A percentile compares a stretch with the other conserved stretches of the same genome.
Conservation (phyloP, 1,140 invertebrate species). For the Dryas iulia region DNA sequence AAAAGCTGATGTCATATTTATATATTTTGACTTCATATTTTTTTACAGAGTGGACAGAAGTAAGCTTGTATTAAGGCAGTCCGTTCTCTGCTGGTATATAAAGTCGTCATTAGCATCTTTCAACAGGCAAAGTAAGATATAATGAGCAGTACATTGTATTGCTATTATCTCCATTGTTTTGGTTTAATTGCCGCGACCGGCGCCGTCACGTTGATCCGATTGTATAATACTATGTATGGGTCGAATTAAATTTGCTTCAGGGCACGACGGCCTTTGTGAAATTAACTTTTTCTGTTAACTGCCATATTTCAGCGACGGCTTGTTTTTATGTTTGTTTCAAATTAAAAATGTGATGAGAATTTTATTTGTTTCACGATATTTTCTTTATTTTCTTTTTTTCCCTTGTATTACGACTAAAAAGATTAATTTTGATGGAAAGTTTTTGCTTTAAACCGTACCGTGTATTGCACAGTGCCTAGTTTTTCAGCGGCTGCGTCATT, state of each 20-base stretch:
- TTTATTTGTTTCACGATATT: not conserved
- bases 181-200: constrained; percentile 13
- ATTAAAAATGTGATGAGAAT: constrained; percentile 1
- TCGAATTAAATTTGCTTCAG: not conserved
- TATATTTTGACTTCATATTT: too few species aligned
- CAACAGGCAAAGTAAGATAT: not conserved
- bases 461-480: not conserved
- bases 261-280: not conserved
- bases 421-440: not conserved
- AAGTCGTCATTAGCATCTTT: too few species aligned
- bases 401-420: not conserved
- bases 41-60: too few species aligned
- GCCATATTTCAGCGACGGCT: not conserved
- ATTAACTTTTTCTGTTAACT: constrained; percentile 1
- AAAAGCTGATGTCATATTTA: too few species aligned
- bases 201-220: constrained; percentile 2
- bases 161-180: constrained; percentile 18
- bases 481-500: not conserved
- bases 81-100: too few species aligned
- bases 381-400: not conserved
- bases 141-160: not conserved
- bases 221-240: not conserved
- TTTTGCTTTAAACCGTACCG: too few species aligned
- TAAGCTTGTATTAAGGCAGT: too few species aligned
- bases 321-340: not conserved